phyloP scores from a whole-genome alignment of 1,140 invertebrate species.

The Cheumatopsyche charites region DNA sequence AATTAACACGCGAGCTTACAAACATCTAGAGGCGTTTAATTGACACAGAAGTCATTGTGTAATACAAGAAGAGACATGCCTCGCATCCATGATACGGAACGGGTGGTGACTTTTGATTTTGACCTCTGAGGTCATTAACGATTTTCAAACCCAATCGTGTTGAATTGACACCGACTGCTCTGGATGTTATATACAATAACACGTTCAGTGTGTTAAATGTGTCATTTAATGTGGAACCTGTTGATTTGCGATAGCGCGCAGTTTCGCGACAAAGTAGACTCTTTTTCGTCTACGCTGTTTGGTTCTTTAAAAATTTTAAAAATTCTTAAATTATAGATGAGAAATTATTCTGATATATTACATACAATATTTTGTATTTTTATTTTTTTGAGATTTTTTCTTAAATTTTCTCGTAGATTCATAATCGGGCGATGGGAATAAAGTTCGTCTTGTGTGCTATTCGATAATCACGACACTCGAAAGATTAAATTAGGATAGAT shows the following conservation, averaged over 20 bases:
- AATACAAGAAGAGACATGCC: constrained; percentile 13
- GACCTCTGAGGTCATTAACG: constrained; percentile 27
- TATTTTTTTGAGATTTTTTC: no score
- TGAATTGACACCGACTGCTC: background rate
- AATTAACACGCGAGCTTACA: no score
- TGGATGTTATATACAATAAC: background rate
- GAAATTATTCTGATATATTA: no score
- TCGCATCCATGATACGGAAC: constrained; percentile 8
- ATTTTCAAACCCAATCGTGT: background rate
- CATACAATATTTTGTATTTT: no score
- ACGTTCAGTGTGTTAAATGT: no score
- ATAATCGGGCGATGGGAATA: no score
- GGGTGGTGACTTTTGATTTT: constrained; percentile 19
- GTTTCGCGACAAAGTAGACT: background rate
- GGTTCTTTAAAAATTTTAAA: no score
- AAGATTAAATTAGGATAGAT: no score
- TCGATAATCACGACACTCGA: no score
- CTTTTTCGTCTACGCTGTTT: background rate
- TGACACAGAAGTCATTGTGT: background rate
- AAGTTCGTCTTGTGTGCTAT: no score
- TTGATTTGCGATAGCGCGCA: constrained; percentile 21
- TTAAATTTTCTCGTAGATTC: no score
- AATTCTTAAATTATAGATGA: no score
- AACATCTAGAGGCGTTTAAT: background rate
- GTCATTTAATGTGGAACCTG: constrained; percentile 13